phyloP scores from a whole-genome alignment of 1,140 invertebrate genomes.

The Saxidomus purpurata region DNA sequence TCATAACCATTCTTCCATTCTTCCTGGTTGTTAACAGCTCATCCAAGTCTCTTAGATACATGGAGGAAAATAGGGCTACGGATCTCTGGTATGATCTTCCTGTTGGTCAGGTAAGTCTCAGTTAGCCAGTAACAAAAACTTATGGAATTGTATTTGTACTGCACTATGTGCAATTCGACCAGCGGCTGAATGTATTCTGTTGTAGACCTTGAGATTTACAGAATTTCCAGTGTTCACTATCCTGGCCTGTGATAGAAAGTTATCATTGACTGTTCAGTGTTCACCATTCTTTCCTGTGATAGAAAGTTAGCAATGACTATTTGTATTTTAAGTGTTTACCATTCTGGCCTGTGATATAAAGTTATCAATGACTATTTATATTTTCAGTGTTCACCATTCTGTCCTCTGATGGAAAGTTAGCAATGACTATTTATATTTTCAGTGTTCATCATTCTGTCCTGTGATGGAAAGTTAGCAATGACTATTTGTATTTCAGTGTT shows the following conservation, averaged over 20 bases:
- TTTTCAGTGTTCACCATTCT: conserved; percentile 93
- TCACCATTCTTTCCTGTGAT: too few species aligned
- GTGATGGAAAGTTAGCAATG: conserved; percentile 93
- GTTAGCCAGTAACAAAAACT: too few species aligned
- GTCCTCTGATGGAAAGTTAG: conserved; percentile 93
- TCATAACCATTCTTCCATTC: conserved; percentile 84
- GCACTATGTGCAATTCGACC: too few species aligned
- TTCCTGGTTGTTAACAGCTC: conserved; percentile 88
- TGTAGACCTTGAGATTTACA: too few species aligned
- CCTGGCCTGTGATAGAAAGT: too few species aligned
- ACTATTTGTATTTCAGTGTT: conserved; percentile 93
- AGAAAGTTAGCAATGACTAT: too few species aligned
- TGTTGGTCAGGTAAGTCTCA: conserved; percentile 88
- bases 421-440: conserved; percentile 93
- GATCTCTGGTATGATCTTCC: conserved; percentile 94
- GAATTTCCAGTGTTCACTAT: too few species aligned
- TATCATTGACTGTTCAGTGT: too few species aligned
- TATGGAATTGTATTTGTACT: too few species aligned
- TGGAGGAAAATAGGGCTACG: conserved; percentile 94
- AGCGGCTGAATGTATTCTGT: too few species aligned
- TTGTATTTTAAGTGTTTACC: conserved; percentile 89
- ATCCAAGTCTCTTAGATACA: conserved; percentile 91
- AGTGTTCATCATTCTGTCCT: conserved; percentile 93
- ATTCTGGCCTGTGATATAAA: conserved; percentile 94
- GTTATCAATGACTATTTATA: conserved; percentile 93